phyloP scores from a whole-genome alignment of 2,797 vertebrate genomes.

The Numenius phaeopus region DNA sequence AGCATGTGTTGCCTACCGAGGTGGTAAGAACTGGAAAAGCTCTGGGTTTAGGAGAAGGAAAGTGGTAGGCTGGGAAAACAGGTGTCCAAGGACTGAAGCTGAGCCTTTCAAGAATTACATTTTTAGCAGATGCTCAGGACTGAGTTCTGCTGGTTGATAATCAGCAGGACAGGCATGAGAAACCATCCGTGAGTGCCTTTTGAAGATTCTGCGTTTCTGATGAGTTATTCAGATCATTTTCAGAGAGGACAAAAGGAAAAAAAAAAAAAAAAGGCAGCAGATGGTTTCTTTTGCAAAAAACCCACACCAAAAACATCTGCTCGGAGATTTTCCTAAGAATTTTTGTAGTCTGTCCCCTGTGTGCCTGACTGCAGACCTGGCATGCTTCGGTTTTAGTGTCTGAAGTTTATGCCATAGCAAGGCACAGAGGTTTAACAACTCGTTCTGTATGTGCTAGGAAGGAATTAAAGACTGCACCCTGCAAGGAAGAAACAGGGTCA shows the following conservation, averaged over 20 bases:
- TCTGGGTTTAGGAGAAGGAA: neutral
- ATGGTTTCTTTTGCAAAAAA: neutral
- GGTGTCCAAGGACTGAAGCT: neutral
- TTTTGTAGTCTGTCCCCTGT: neutral
- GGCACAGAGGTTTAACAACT: neutral
- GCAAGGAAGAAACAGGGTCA: neutral
- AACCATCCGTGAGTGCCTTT: fast-evolving
- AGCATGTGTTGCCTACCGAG: neutral
- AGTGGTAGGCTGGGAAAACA: conserved; percentile 34
- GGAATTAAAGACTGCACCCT: neutral
- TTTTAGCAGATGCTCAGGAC: conserved; percentile 18
- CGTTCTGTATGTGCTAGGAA: neutral
- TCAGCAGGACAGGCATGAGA: neutral
- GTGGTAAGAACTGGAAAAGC: neutral
- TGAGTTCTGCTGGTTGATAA: neutral
- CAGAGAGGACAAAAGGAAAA: neutral
- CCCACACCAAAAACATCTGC: neutral
- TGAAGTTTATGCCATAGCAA: neutral
- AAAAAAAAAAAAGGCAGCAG: neutral
- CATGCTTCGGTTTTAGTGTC: neutral
- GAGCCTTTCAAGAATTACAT: conserved; percentile 1
- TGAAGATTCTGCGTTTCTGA: conserved; percentile 41
- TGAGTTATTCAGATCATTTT: conserved; percentile 12
- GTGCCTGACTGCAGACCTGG: neutral
- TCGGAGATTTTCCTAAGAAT: neutral